These are phyloP conservation scores for Sarcoramphus papa DNA, from an alignment of 2,797 vertebrate genomes.

Conservation along the genomic window DNA sequence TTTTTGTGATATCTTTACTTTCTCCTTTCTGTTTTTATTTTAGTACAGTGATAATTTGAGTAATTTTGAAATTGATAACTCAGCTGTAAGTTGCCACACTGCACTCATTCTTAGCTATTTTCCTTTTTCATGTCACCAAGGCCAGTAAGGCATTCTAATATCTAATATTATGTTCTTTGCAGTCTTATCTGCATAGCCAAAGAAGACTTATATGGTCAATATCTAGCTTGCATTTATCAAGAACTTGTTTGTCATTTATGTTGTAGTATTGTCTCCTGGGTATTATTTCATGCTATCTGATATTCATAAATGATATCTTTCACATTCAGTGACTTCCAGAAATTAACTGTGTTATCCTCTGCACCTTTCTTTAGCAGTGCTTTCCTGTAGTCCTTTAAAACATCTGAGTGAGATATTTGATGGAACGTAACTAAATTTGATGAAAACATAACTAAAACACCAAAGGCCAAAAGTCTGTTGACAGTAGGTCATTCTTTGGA, in stretches of 20 bases:
- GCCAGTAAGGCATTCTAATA: not conserved
- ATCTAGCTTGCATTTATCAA: not conserved
- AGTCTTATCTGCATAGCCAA: not conserved
- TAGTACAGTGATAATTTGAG: not conserved
- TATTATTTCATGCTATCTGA: slow-evolving; percentile 25
- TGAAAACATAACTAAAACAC: not conserved
- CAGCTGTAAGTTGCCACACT: not conserved
- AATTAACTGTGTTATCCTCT: slow-evolving; percentile 13
- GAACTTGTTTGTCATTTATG: not conserved
- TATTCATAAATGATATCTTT: not conserved
- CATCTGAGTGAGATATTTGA: not conserved
- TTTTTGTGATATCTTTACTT: not conserved
- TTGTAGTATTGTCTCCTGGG: not conserved
- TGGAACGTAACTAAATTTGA: not conserved
- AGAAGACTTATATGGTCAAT: not conserved
- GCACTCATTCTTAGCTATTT: not conserved
- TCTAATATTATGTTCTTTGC: not conserved
- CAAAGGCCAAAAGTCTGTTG: not conserved
- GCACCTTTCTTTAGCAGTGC: not conserved
- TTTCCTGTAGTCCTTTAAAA: slow-evolving; percentile 37
- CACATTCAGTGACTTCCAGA: not conserved
- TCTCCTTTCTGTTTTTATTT: not conserved
- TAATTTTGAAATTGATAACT: not conserved
- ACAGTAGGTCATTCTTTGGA: not conserved
- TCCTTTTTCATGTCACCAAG: not conserved